phyloP scores from a whole-genome alignment of 2,797 vertebrate genomes.

The Pteropus rufus region DNA sequence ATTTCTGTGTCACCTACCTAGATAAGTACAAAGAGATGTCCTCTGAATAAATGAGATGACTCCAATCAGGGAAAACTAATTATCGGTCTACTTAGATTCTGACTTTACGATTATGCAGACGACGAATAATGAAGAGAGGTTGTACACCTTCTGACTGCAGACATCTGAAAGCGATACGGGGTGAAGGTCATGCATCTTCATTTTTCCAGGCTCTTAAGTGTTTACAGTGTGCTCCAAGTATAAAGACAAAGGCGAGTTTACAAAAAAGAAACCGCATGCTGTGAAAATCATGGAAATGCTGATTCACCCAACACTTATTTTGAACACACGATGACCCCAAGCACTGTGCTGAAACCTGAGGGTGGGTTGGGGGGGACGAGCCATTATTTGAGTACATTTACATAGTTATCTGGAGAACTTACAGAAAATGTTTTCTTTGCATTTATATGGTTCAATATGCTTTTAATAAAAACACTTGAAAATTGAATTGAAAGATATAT shows the following conservation, averaged over 20 bases:
- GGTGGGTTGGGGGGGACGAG: background rate
- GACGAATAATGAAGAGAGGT: too few species aligned
- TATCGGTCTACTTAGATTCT: too few species aligned
- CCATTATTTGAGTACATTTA: background rate
- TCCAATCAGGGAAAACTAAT: too few species aligned
- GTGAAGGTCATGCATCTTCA: too few species aligned
- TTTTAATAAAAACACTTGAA: background rate
- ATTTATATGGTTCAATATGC: background rate
- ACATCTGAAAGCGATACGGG: accelerated
- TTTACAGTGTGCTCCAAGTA: background rate
- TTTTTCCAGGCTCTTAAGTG: background rate
- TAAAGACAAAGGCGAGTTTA: background rate
- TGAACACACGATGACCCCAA: too few species aligned
- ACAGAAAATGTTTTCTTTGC: background rate
- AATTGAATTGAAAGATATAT: background rate
- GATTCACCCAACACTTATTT: background rate
- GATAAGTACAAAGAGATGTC: accelerated
- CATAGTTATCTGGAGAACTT: too few species aligned
- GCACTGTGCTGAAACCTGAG: accelerated
- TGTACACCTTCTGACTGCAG: too few species aligned
- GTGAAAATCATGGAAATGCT: background rate
- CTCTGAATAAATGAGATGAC: background rate
- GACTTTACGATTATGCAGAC: too few species aligned
- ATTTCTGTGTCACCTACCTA: accelerated
- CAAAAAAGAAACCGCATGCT: background rate